phyloP scores from a whole-genome alignment of 2,113 vertebrate genomes.

The Burhinus oedicnemus region DNA sequence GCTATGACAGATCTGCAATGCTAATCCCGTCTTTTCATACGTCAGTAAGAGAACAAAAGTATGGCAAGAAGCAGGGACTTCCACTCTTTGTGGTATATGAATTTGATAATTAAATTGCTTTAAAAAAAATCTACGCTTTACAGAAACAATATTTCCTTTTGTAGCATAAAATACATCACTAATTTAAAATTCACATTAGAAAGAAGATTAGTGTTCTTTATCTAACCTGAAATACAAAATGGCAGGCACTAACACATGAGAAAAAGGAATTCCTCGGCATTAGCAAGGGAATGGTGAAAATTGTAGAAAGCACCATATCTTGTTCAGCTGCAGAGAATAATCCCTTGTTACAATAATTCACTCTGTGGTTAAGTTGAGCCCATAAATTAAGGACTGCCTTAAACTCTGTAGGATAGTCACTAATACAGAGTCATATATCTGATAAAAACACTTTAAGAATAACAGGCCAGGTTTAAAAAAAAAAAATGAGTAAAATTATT shows the following conservation, averaged over 20 bases:
- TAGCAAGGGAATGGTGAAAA: background rate
- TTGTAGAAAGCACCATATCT: background rate
- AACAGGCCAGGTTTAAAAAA: background rate
- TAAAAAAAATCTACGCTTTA: background rate
- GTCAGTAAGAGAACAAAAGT: background rate
- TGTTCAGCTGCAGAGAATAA: background rate
- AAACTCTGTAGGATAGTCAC: background rate
- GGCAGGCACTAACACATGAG: background rate
- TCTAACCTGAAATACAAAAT: background rate
- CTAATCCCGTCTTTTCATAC: background rate
- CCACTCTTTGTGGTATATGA: background rate
- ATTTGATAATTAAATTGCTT: background rate
- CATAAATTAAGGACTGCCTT: background rate
- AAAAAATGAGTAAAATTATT: background rate
- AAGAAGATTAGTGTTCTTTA: background rate
- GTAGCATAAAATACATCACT: background rate
- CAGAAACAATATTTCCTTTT: background rate
- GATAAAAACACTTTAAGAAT: background rate
- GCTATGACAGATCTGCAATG: background rate
- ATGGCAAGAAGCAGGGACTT: background rate
- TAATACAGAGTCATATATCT: background rate
- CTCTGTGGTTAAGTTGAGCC: background rate
- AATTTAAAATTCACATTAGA: background rate
- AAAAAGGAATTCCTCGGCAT: background rate
- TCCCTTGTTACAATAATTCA: background rate